These are phyloP conservation scores for Leucozona laternaria DNA, from an alignment of 2,888 invertebrate genomes.

Conservation along the genomic window DNA sequence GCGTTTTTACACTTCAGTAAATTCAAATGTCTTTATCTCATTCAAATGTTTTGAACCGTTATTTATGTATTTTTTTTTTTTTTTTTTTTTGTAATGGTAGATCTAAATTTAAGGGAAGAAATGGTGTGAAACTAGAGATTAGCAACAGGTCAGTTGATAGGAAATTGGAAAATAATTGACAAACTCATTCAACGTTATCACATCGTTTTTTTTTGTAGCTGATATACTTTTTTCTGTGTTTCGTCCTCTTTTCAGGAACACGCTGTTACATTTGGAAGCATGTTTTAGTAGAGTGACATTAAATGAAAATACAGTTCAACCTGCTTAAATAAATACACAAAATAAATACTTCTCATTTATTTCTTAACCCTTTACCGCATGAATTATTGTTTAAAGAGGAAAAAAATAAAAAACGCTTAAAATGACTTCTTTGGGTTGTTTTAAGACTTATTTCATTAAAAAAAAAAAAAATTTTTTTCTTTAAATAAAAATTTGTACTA, in stretches of 20 bases:
- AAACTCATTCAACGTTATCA: constrained; percentile 38
- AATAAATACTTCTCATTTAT: too few relatives aligned
- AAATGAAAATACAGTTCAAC: too few relatives aligned
- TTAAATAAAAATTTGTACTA: too few relatives aligned
- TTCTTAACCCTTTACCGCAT: too few relatives aligned
- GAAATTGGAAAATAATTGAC: constrained; percentile 20
- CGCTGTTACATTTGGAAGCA: background rate
- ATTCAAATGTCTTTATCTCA: background rate
- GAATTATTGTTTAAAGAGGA: too few relatives aligned
- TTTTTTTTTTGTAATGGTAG: background rate
- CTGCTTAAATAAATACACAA: too few relatives aligned
- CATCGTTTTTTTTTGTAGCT: background rate
- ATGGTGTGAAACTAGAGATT: background rate
- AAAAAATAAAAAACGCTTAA: too few relatives aligned
- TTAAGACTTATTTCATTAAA: too few relatives aligned
- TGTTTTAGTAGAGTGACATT: too few relatives aligned
- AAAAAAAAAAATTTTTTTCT: too few relatives aligned
- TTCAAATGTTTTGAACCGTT: background rate
- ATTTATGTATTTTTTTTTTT: background rate
- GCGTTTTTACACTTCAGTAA: background rate
- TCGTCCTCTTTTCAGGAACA: background rate
- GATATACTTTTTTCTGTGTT: background rate
- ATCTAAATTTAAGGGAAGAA: background rate
- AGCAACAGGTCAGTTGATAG: constrained; percentile 24
- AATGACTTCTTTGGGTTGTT: too few relatives aligned